Base-by-base conservation (phyloP, 2,113 vertebrate genomes). In the Lamprologus lemairii region DNA sequence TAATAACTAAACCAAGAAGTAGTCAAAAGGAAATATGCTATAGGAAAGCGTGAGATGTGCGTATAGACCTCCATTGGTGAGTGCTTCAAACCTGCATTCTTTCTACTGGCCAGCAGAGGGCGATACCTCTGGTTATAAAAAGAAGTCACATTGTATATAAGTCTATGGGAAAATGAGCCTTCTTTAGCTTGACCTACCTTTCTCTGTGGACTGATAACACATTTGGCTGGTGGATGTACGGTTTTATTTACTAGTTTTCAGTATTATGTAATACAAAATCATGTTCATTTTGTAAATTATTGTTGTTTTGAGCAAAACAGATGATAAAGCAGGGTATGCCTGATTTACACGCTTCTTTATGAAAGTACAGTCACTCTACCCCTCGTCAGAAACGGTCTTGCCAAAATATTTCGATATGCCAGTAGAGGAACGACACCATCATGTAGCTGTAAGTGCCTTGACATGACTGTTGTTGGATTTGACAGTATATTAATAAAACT, bases 351-450 rank as follows among this genome's bases (percentile, higher is more conserved):
- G 3, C 40, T 17, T 47, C 14, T 47, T 45, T 47, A 75, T 28
- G 40, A 75, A 45, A 5, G 0, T 47, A 26, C 37, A 73, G 68
- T 73, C 0, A 26, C 40, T 73, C 8, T 42, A 6, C 0, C 65
- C 7, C 21, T 7, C 0, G 2, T 42, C 21, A 45, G 37, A 26
- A 73, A 73, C 2, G 0, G 60, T 21, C 33, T 21, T 21, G 10
- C 33, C 4, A 13, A 21, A 60, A 35, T 0, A 2, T 5, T 78
- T 78, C 0, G 2, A 78, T 17, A 5, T 47, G 42, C 71, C 42
- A 49, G 23, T 31, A 49, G 42, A 75, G 68, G 1, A 78, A 78
- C 1, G 3, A 78, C 71, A 31, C 9, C 23, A 1, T 7, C 26
- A 31, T 49, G 26, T 28, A 49, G 42, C 26, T 31, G 2, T 9